Base-by-base conservation (phyloP, 2,113 vertebrate genomes). In the Oreochromis spilurus region DNA sequence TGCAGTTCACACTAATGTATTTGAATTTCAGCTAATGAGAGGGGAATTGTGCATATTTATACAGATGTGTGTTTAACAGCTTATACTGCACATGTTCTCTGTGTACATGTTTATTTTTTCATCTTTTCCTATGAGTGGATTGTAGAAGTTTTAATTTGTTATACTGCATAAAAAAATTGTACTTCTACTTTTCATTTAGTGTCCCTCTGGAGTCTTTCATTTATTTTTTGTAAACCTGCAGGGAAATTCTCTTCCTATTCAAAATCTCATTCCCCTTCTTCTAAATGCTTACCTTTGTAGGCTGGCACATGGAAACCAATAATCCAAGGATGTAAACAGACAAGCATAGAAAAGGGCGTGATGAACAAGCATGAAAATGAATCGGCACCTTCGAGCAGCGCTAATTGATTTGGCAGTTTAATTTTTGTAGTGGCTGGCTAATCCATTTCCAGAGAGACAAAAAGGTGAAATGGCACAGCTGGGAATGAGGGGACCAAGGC, bases 381-480 rank as follows among this genome's bases (percentile, higher is more conserved):
- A 84, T 86, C 26, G 26, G 55, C 78, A 88, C 88, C 84, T 89
- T 86, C 77, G 85, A 88, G 40, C 38, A 58, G 67, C 34, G 12
- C n/a, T 88, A 92, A 94, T 91, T 91, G 89, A 94, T 95, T 90
- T 91, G 87, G 81, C 79, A 84, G 80, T 89, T 89, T 87, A 82
- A 90, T 92, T 86, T 92, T 88, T 84, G 88, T 87, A 65, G 87
- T 58, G 81, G 80, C 82, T 45, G 77, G 81, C 85, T 86, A 88
- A 89, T 93, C 82, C 48, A 85, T 90, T 91, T 89, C 79, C 82
- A 90, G 84, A 52, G 81, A 88, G 87, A 91, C 87, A 87, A 82
- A 92, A 91, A 88, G 90, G 86, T 93, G 85, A 93, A 89, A 89
- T 53, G 84, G 52, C 82, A 84, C 3, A 57, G 81, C 81, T 85